Percentiles rank a stretch among this genome's conserved stretches.
phyloP scores from a whole-genome alignment of 2,113 vertebrate species.

The Sprattus sprattus region DNA sequence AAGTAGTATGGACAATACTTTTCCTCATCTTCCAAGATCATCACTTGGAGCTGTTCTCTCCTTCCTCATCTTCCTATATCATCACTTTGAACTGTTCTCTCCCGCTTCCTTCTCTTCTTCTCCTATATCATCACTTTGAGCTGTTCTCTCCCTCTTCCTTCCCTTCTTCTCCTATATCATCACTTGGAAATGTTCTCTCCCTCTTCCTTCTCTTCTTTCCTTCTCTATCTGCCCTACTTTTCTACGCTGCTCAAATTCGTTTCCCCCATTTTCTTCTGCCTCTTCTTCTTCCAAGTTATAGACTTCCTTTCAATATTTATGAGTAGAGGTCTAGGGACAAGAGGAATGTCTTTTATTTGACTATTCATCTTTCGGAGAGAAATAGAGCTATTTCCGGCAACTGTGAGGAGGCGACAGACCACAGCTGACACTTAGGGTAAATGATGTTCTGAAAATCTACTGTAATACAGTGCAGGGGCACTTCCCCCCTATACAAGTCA shows the following conservation, averaged over 20 bases:
- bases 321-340: conserved; percentile 45
- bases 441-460: conserved; percentile 6
- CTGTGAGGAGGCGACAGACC: conserved; percentile 28
- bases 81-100: too few species aligned
- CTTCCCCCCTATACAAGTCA: not conserved
- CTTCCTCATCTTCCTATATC: too few species aligned
- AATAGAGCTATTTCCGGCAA: conserved; percentile 41
- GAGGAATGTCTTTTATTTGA: conserved; percentile 42
- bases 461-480: not conserved
- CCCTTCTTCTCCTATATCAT: conserved; percentile 29
- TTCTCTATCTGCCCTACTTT: conserved; percentile 51
- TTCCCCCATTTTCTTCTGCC: conserved; percentile 34
- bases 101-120: too few species aligned
- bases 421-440: conserved; percentile 19
- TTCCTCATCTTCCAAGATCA: conserved; percentile 13
- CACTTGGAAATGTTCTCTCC: conserved; percentile 43
- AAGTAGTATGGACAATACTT: not conserved
- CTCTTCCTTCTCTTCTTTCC: not conserved
- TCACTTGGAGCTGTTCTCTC: too few species aligned
- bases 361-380: conserved; percentile 42
- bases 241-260: conserved; percentile 20
- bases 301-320: conserved; percentile 55
- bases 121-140: too few species aligned
- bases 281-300: conserved; percentile 44
- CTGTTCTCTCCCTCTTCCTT: too few species aligned